A percentile compares a stretch with the other conserved stretches of the same genome.
These are phyloP conservation scores for Malacoraja senta DNA, from an alignment of 2,797 vertebrate species.

Conservation along the genomic window DNA sequence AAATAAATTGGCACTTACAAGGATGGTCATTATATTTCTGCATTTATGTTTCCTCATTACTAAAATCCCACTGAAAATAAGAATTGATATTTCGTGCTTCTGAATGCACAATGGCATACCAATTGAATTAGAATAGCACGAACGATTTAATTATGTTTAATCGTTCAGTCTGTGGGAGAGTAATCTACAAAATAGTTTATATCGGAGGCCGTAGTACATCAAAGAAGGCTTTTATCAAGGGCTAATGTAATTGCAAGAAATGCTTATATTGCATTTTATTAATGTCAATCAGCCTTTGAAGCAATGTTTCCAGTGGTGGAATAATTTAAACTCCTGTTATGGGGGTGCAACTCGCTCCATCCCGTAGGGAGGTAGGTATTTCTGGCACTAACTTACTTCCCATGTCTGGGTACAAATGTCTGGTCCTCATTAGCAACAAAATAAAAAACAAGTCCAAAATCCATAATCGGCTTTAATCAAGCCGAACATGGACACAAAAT, in stretches of 20 bases:
- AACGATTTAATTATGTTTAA: neutral
- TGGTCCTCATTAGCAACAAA: neutral
- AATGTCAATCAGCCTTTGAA: neutral
- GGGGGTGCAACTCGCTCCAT: neutral
- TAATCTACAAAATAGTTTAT: neutral
- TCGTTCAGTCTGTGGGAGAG: neutral
- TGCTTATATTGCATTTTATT: neutral
- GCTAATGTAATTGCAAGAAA: neutral
- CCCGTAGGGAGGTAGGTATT: neutral
- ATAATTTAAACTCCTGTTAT: neutral
- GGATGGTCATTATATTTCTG: neutral
- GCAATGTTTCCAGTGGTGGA: neutral
- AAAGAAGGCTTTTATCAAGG: neutral
- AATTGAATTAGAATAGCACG: neutral
- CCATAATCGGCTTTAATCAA: neutral
- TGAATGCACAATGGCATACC: neutral
- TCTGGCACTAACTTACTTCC: neutral
- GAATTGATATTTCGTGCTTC: neutral
- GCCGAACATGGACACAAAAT: no score
- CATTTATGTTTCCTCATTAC: neutral
- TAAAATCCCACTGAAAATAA: neutral
- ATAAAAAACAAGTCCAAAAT: neutral
- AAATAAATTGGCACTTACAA: neutral
- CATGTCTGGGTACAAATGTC: neutral
- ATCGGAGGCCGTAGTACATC: neutral